Percentiles rank a stretch among this genome's conserved stretches.
Evolutionary conservation across 2,888 invertebrate species (phyloP).

Genomic region (Zele albiditarsus): DNA sequence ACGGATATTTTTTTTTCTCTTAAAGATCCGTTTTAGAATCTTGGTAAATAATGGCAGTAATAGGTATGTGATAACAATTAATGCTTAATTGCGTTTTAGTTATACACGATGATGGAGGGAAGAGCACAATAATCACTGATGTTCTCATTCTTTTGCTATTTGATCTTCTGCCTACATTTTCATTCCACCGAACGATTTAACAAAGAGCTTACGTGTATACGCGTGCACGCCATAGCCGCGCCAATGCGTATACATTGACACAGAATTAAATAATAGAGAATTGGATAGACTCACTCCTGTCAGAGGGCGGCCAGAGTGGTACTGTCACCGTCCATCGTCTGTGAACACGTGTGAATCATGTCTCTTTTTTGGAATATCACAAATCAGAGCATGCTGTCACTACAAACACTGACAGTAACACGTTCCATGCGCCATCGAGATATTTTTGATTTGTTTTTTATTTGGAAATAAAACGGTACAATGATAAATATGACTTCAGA

Average conservation of each 20-base stretch:
- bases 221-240: slow-evolving; percentile 33
- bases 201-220: slow-evolving; percentile 18
- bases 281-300: slow-evolving; percentile 69
- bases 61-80: slow-evolving; percentile 60
- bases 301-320: slow-evolving; percentile 72
- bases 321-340: slow-evolving; percentile 72
- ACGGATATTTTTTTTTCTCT: slow-evolving; percentile 42
- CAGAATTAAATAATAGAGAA: slow-evolving; percentile 49
- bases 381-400: slow-evolving; percentile 61
- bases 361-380: slow-evolving; percentile 63
- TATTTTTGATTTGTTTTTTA: slow-evolving; percentile 7
- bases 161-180: neutral
- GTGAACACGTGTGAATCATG: slow-evolving; percentile 69
- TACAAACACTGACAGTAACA: slow-evolving; percentile 66
- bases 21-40: slow-evolving; percentile 43
- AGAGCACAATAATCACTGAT: slow-evolving; percentile 44
- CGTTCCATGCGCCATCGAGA: slow-evolving; percentile 67
- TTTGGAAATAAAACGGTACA: neutral
- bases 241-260: slow-evolving; percentile 42
- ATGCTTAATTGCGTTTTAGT: slow-evolving; percentile 59
- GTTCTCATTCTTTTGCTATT: slow-evolving; percentile 39
- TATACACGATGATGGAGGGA: slow-evolving; percentile 48
- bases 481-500: slow-evolving; percentile 31
- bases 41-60: slow-evolving; percentile 63
- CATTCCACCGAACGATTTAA: slow-evolving; percentile 40